These are phyloP conservation scores for Mythimna lalbum DNA, from an alignment of 2,888 invertebrate species.

Conservation along the genomic window DNA sequence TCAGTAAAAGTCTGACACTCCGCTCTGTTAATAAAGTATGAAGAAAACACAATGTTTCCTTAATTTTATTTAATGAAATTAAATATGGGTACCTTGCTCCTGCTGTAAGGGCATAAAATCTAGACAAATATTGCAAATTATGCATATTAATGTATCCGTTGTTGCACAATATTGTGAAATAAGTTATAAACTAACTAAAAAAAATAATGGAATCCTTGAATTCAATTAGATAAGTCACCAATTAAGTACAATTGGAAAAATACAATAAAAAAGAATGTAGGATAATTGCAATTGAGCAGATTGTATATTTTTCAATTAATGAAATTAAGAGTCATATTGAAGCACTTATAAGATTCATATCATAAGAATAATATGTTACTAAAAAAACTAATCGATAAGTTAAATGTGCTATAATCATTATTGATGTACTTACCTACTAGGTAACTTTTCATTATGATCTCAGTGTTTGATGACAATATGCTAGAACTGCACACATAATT, in stretches of 20 bases:
- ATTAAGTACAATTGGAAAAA: too few relatives aligned
- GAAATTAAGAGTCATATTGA: neutral
- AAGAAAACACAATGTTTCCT: neutral
- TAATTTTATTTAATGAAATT: neutral
- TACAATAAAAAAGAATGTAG: too few relatives aligned
- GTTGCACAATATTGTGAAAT: conserved; percentile 41
- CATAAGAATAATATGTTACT: neutral
- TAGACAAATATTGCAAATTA: neutral
- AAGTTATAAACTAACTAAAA: neutral
- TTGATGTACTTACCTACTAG: neutral
- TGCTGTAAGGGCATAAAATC: conserved; percentile 16
- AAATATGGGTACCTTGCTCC: conserved; percentile 10
- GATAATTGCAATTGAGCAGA: neutral
- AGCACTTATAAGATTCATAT: neutral
- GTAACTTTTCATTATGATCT: neutral
- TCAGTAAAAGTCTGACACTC: too few relatives aligned
- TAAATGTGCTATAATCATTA: neutral
- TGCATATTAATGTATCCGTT: conserved; percentile 4
- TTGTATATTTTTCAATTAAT: neutral
- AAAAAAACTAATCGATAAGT: neutral
- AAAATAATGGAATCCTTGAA: neutral
- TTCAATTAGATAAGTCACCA: too few relatives aligned
- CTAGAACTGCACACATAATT: conserved; percentile 1
- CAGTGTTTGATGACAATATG: conserved; percentile 9
- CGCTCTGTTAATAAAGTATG: neutral